Evolutionary conservation across 2,888 invertebrate species (phyloP).

Genomic region (Lasioglossum pauxillum): DNA sequence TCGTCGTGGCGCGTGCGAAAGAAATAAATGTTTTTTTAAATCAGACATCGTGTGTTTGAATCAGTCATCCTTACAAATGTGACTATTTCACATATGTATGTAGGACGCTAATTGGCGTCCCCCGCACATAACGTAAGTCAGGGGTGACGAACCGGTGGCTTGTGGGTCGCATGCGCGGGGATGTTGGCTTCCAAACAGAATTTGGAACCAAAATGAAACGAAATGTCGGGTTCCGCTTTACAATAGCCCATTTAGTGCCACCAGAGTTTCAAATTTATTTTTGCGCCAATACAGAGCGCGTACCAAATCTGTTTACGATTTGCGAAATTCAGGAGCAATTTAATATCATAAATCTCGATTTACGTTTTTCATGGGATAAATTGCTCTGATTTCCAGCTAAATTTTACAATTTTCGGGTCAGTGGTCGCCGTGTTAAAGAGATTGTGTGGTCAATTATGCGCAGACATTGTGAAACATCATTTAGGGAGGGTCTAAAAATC

Average conservation of each 20-base stretch:
- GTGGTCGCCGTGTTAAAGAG: too few species aligned
- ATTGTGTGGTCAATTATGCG: too few species aligned
- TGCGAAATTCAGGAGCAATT: neutral
- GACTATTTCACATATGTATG: neutral
- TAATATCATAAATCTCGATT: neutral
- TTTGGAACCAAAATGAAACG: neutral
- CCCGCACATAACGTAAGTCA: neutral
- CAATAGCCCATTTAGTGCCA: neutral
- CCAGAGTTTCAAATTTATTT: too few species aligned
- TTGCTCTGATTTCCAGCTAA: neutral
- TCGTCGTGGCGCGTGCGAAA: too few species aligned
- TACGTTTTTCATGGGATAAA: neutral
- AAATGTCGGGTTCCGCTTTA: neutral
- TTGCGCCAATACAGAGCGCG: neutral
- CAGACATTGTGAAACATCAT: neutral
- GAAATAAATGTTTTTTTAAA: too few species aligned
- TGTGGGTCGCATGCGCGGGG: neutral
- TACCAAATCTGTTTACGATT: neutral
- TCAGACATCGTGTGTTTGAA: too few species aligned
- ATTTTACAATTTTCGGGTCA: neutral
- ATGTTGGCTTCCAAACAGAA: neutral
- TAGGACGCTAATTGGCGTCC: neutral
- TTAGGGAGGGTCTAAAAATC: neutral
- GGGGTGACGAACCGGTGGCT: neutral
- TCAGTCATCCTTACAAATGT: too few species aligned